These are phyloP conservation scores for Pygathrix nemaeus DNA, from an alignment of 2,113 vertebrate species.

Conservation along the genomic window DNA sequence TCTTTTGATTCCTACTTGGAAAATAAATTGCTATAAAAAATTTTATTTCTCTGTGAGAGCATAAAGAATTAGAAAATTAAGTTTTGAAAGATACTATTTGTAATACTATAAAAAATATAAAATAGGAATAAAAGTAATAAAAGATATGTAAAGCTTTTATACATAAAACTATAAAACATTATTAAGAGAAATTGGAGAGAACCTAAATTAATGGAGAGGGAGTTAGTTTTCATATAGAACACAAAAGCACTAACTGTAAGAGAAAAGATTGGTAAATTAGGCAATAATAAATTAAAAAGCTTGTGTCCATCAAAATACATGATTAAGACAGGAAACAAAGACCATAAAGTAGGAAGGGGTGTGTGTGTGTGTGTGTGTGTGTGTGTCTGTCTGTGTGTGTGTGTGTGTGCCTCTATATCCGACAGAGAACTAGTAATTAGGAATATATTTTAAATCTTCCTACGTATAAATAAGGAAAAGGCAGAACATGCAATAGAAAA, in stretches of 20 bases:
- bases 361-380: background rate
- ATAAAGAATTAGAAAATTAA: background rate
- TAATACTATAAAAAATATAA: background rate
- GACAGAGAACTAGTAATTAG: background rate
- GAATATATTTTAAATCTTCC: background rate
- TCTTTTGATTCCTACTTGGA: background rate
- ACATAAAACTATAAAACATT: background rate
- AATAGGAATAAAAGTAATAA: slow-evolving; percentile 20
- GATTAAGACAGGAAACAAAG: background rate
- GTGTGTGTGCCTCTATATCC: background rate
- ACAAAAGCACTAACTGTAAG: background rate
- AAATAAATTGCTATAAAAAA: slow-evolving; percentile 22
- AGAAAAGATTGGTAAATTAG: background rate
- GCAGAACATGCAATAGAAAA: background rate
- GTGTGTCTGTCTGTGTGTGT: no score
- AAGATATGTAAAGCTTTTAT: background rate
- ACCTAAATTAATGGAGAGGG: background rate
- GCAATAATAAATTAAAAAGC: background rate
- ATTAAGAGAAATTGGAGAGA: background rate
- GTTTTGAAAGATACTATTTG: background rate
- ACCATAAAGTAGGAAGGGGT: background rate
- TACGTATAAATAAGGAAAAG: slow-evolving; percentile 14
- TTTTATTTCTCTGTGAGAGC: background rate
- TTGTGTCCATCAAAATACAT: background rate
- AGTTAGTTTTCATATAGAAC: background rate